phyloP scores from a whole-genome alignment of 2,888 invertebrate genomes.

The Rhingia campestris region DNA sequence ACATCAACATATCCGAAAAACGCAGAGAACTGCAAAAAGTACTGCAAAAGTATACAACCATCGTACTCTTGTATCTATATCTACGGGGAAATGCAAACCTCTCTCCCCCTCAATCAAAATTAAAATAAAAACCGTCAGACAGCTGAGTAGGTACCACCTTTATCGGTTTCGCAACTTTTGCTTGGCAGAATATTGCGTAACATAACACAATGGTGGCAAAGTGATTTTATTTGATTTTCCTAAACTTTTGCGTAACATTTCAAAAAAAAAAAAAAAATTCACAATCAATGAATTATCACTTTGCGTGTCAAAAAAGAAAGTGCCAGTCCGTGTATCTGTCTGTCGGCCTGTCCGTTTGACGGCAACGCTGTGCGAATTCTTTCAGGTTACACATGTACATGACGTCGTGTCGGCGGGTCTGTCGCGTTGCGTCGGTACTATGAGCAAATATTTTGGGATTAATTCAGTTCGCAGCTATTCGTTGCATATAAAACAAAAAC shows the following conservation, averaged over 20 bases:
- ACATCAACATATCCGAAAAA: too few relatives aligned
- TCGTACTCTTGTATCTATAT: too few relatives aligned
- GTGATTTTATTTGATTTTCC: constrained; percentile 22
- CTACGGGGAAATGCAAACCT: too few relatives aligned
- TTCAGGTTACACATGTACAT: not conserved
- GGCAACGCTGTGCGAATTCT: constrained; percentile 29
- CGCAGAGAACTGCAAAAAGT: too few relatives aligned
- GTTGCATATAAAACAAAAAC: constrained; percentile 29
- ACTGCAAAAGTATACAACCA: too few relatives aligned
- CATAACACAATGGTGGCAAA: not conserved
- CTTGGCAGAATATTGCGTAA: constrained; percentile 28
- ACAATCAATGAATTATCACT: constrained; percentile 48
- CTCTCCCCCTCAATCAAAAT: too few relatives aligned
- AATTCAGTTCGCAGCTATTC: constrained; percentile 19
- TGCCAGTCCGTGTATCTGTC: not conserved
- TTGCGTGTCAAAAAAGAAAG: constrained; percentile 60
- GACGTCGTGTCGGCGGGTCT: too few relatives aligned
- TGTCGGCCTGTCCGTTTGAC: not conserved
- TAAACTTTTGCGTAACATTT: constrained; percentile 12
- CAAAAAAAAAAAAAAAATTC: constrained; percentile 16
- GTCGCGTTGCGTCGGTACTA: too few relatives aligned
- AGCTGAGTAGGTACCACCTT: too few relatives aligned
- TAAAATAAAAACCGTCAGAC: too few relatives aligned
- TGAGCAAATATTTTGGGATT: constrained; percentile 9
- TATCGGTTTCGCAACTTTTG: constrained; percentile 32